Percentiles rank a stretch among this genome's conserved stretches.
Evolutionary conservation across 1,140 invertebrate genomes (phyloP).

Genomic region (Ectropis grisescens): DNA sequence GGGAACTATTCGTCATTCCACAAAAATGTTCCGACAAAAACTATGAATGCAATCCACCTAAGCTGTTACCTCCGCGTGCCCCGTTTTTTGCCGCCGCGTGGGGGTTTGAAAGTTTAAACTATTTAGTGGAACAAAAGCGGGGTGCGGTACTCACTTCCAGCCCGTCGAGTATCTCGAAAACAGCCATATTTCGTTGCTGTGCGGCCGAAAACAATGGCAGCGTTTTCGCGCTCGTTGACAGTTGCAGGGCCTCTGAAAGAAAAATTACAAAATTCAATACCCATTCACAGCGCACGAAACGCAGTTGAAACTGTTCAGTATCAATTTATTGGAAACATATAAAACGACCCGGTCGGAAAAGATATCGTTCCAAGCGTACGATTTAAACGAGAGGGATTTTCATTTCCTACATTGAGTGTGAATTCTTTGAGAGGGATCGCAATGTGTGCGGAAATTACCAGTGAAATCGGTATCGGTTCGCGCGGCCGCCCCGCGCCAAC

Average conservation of each 20-base stretch:
- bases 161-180: constrained; percentile 99
- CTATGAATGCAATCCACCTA: constrained; percentile 15
- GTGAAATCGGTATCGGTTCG: constrained; percentile 35
- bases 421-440: constrained; percentile 25
- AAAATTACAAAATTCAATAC: constrained; percentile 6
- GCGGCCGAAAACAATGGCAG: constrained; percentile 93
- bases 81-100: constrained; percentile 19
- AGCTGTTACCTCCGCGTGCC: no score
- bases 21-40: constrained; percentile 23
- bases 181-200: constrained; percentile 94
- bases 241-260: constrained; percentile 82
- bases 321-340: no score
- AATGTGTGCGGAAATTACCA: constrained; percentile 42
- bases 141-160: constrained; percentile 85
- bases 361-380: constrained; percentile 8
- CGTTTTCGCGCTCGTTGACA: constrained; percentile 89
- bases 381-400: constrained; percentile 46
- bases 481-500: constrained; percentile 10
- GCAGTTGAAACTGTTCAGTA: no score
- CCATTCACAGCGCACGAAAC: no score
- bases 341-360: no score
- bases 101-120: constrained; percentile 15
- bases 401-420: constrained; percentile 29
- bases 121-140: constrained; percentile 23
- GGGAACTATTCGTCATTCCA: constrained; percentile 9